Base-by-base conservation (phyloP, 2,113 vertebrate genomes). In the Chauna torquata region DNA sequence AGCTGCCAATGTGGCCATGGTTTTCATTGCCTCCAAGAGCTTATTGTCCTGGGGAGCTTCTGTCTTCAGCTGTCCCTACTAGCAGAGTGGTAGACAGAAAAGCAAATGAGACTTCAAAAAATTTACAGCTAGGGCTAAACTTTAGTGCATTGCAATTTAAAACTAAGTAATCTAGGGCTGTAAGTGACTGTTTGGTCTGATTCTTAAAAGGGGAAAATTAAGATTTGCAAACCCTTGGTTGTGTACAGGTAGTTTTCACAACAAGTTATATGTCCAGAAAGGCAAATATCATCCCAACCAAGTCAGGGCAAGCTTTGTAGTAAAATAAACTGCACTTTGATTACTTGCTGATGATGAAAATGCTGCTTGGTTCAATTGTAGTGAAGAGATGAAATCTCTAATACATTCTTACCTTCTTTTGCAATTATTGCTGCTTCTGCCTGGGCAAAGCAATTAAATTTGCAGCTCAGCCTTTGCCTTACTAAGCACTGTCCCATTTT, bases 301-400 rank as follows among this genome's bases (percentile, higher is more conserved):
- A 94, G 86, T 54, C 79, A 86, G 50, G 57, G 8, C 42, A 91
- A 40, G 44, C 34, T 95, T 85, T 52, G 8, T 54, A 89, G 52
- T 38, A 92, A 94, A 95, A 91, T 79, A 59, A 90, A 91, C 57
- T 92, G 62, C 25, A 32, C 13, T 94, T 92, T 57, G 77, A 81
- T 93, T 95, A 64, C 36, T 55, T 90, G 59, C 28, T 88, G 72
- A 0, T 75, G 80, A 72, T 84, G 80, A 90, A 86, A 95, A 93
- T 40, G 30, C 47, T 82, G 17, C 47, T 90, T 86, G 24, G 28
- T 86, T 83, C 0, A 0, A 22, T 54, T 93, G 76, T 64, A 78
- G 59, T 34, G 23, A 76, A 71, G 44, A 82, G 50, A 90, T 84
- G 50, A 82, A 96, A 92, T 94, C 47, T 93, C 86, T 89, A 84